Percentiles rank a stretch among this genome's conserved stretches.
Conservation (phyloP, 2,113 vertebrate genomes). For the Podiceps cristatus region DNA sequence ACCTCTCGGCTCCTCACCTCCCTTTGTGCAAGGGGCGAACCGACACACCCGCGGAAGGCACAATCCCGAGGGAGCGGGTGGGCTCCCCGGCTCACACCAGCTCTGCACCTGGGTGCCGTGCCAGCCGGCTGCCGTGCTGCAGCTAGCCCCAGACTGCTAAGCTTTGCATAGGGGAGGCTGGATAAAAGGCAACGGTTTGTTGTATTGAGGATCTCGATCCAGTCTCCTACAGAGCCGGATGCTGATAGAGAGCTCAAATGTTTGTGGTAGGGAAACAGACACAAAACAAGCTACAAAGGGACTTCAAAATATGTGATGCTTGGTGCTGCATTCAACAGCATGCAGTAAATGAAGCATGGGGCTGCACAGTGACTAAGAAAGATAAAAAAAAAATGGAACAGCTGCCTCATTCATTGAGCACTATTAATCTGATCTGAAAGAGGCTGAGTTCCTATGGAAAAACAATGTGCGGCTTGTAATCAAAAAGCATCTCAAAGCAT, state of each 20-base stretch:
- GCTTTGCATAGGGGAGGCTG: background rate
- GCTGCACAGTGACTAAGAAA: background rate
- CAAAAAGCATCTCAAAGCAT: background rate
- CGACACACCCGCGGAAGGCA: fast-evolving
- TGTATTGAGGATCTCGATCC: fast-evolving
- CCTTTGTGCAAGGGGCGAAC: background rate
- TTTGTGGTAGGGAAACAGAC: background rate
- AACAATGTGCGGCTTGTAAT: background rate
- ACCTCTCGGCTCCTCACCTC: background rate
- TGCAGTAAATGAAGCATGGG: background rate
- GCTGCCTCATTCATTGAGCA: conserved; percentile 12
- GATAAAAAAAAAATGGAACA: background rate
- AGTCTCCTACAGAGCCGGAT: fast-evolving
- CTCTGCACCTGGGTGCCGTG: fast-evolving
- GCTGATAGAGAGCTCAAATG: background rate
- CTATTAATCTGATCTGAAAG: background rate
- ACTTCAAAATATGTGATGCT: background rate
- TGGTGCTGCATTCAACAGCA: background rate
- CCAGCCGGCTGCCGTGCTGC: fast-evolving
- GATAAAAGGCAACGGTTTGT: background rate
- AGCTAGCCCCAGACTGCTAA: background rate
- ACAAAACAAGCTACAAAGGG: background rate
- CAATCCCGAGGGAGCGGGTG: background rate
- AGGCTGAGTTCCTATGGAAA: background rate
- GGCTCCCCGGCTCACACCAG: background rate